Percentiles rank a stretch among this genome's conserved stretches.
These are phyloP conservation scores for Neostethus bicornis DNA, from an alignment of 2,797 vertebrate genomes.

Conservation along the genomic window DNA sequence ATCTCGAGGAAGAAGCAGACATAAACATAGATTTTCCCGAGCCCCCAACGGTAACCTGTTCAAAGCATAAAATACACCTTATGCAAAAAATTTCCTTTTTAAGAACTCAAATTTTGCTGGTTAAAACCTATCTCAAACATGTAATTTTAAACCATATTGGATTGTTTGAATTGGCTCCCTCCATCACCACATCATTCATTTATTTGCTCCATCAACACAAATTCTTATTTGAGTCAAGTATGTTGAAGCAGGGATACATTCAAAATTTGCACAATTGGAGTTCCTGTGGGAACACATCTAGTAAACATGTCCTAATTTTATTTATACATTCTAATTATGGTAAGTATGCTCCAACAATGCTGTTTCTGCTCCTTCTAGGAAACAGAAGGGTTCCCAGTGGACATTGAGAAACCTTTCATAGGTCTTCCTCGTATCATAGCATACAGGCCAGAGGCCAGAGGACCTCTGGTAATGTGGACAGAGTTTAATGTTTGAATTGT, in stretches of 20 bases:
- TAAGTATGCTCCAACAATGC: not conserved
- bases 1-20: conserved; percentile 31
- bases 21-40: conserved; percentile 22
- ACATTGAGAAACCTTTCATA: conserved; percentile 1
- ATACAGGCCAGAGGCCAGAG: conserved; percentile 51
- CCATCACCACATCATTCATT: too few species aligned
- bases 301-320: too few species aligned
- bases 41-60: conserved; percentile 31
- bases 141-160: too few species aligned
- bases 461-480: conserved; percentile 39
- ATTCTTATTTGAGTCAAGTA: too few species aligned
- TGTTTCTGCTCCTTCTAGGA: conserved; percentile 19
- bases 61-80: conserved; percentile 5
- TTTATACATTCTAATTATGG: not conserved
- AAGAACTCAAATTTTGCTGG: too few species aligned
- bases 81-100: conserved; percentile 1
- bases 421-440: conserved; percentile 34
- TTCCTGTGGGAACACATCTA: too few species aligned
- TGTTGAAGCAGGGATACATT: too few species aligned
- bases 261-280: too few species aligned
- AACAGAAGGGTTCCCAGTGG: conserved; percentile 6
- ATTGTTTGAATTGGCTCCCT: too few species aligned
- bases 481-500: conserved; percentile 33
- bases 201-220: too few species aligned
- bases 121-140: too few species aligned